These are phyloP conservation scores for Chymomyza caudatula DNA, from an alignment of 2,888 invertebrate genomes.

Conservation along the genomic window DNA sequence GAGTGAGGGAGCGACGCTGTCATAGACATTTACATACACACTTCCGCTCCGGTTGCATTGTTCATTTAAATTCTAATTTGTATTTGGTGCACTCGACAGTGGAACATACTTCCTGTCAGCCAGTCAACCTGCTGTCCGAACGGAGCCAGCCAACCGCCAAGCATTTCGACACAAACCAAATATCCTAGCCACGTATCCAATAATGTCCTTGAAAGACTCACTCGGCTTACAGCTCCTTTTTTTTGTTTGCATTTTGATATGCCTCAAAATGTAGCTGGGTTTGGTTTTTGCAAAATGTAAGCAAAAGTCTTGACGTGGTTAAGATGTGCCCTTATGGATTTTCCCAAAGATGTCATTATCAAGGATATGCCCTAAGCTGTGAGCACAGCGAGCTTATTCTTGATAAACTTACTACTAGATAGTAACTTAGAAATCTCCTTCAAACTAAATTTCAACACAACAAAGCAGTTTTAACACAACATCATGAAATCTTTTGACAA, in stretches of 20 bases:
- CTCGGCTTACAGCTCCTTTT: background rate
- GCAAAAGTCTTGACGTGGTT: background rate
- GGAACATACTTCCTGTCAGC: slow-evolving; percentile 50
- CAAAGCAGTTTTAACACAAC: no score
- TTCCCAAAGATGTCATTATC: no score
- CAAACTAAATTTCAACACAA: no score
- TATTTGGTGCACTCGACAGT: slow-evolving; percentile 65
- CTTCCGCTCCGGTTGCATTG: slow-evolving; percentile 68
- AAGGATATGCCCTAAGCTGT: no score
- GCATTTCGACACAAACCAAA: slow-evolving; percentile 38
- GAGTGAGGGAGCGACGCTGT: background rate
- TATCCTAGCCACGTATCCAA: background rate
- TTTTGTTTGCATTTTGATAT: background rate
- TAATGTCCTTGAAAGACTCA: background rate
- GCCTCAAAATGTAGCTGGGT: background rate
- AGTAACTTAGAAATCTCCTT: no score
- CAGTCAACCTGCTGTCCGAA: background rate
- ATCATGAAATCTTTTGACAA: no score
- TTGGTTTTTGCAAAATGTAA: no score
- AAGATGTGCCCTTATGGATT: no score
- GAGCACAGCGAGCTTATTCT: no score
- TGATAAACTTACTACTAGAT: no score
- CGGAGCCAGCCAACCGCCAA: background rate
- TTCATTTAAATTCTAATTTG: slow-evolving; percentile 73
- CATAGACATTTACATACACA: slow-evolving; percentile 17